phyloP scores from a whole-genome alignment of 2,888 invertebrate species.

The Ligdia adustata region DNA sequence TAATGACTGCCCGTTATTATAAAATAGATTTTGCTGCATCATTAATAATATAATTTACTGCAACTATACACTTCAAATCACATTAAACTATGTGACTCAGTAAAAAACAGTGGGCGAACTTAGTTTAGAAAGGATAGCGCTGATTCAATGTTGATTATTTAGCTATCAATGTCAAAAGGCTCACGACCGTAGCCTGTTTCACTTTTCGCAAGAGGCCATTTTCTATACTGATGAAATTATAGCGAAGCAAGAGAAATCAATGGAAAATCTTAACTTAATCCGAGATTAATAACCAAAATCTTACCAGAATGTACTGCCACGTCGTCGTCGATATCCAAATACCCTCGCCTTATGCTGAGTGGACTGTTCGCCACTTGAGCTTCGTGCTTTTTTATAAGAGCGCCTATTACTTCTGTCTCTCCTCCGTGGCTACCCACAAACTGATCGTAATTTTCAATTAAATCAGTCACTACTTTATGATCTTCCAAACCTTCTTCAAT shows the following conservation, averaged over 20 bases:
- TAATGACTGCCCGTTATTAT: constrained; percentile 35
- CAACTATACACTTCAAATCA: constrained; percentile 29
- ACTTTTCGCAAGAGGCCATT: constrained; percentile 38
- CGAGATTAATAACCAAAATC: constrained; percentile 34
- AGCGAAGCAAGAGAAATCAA: constrained; percentile 34
- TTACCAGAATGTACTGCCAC: constrained; percentile 90
- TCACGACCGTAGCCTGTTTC: constrained; percentile 38
- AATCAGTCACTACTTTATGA: constrained; percentile 64
- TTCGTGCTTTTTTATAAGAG: constrained; percentile 76
- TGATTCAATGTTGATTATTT: constrained; percentile 40
- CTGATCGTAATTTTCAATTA: constrained; percentile 71
- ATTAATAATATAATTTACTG: constrained; percentile 7
- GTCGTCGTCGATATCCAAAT: constrained; percentile 86
- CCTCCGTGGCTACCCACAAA: constrained; percentile 71
- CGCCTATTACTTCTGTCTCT: constrained; percentile 68
- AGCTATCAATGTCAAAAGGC: constrained; percentile 37
- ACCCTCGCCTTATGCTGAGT: constrained; percentile 74
- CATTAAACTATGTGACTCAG: constrained; percentile 15
- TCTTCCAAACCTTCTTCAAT: constrained; percentile 76
- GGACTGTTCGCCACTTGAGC: constrained; percentile 72
- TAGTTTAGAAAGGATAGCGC: constrained; percentile 46
- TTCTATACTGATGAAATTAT: constrained; percentile 38
- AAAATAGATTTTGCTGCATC: constrained; percentile 11
- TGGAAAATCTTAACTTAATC: constrained; percentile 21
- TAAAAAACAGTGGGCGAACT: constrained; percentile 14